Evolutionary conservation across 2,888 invertebrate species (phyloP), one percentile per base, ranked within the genome.

Genomic region (Acanthosepion lycidas): DNA sequence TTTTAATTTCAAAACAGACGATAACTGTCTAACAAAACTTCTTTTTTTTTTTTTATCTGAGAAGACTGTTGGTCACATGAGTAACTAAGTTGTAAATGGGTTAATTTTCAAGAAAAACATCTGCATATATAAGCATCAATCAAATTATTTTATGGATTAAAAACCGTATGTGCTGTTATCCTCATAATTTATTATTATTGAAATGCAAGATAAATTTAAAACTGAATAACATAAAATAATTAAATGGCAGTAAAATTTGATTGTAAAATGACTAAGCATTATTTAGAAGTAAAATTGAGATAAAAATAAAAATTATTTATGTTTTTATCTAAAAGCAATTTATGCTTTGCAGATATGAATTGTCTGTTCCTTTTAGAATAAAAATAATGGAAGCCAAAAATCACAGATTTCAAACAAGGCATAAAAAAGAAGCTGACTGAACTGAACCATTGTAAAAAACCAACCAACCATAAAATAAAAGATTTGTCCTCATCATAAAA

Each of bases 351-450:
- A 0, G 78, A 78, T 33, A 78, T 78, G 78, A 78, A 78, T 6
- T n/a, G 33, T 78, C 33, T 15, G 33, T n/a, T 78, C 78, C n/a
- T n/a, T 33, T 78, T 78, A 78, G n/a, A 33, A 78, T 78, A n/a
- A 33, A 78, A 78, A n/a, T 78, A 78, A n/a, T 78, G 78, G n/a
- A n/a, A 33, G 78, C n/a, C n/a, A 78, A 78, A 78, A 78, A 78
- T 78, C 78, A 78, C n/a, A 78, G 78, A 78, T 78, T 78, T 78
- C 78, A 78, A 78, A 78, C 78, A 78, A 78, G n/a, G 78, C 33
- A 78, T 78, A 78, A 33, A 78, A 78, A 64, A 64, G 26, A 64
- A 78, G 78, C 78, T 78, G 78, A 78, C n/a, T 78, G n/a, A 33
- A 78, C 78, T 78, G 78, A 78, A 78, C 78, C 78, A 78, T 78